Base-by-base conservation (phyloP, 23 tunicate genomes). In the Botrylloides violaceus region DNA sequence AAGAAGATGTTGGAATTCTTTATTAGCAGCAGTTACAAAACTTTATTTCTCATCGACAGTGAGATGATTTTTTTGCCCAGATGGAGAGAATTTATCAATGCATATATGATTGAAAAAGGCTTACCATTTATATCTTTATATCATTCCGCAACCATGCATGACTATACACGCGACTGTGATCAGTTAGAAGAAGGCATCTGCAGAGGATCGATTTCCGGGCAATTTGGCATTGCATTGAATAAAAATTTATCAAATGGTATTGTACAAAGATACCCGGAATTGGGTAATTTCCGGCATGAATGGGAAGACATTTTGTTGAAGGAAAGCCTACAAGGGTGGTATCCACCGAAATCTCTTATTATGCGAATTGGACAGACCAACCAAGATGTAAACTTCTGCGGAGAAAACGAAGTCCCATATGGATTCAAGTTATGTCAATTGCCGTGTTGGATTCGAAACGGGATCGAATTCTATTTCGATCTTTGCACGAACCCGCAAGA, bases 381-480 rank as follows among this genome's bases (percentile, higher is more conserved):
- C 33, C 70, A 63, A 63, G 33, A 28, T 9, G 36, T 25, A 4
- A 63, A 63, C 33, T 3, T 25, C 35, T 63, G 70, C 9, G 70
- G 70, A 27, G 35, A 63, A 29, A 63, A 63, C 12, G 70, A 63
- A 31, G 70, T 63, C 20, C 35, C 70, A 19, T 63, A 63, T 9
- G 12, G 70, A 31, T 63, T 63, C 9, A 3, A 4, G 26, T 27
- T 31, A 63, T 63, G 70, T 9, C 34, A 63, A 63, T 28, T 63
- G 19, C 70, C 70, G 34, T 7, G 33, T 9, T 63, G 70, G 70
- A 63, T 63, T 27, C 32, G 33, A 63, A 3, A 63, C 33, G 70
- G 70, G 20, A 63, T 63, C 35, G 70, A 63, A 63, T 63, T 63
- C 29, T 63, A 63, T 63, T 63, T 63, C 33, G 70, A 63, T 9